Percentiles rank a stretch among this genome's conserved stretches.
Evolutionary conservation across 1,140 invertebrate species (phyloP).

Genomic region (Philaenus spumarius): DNA sequence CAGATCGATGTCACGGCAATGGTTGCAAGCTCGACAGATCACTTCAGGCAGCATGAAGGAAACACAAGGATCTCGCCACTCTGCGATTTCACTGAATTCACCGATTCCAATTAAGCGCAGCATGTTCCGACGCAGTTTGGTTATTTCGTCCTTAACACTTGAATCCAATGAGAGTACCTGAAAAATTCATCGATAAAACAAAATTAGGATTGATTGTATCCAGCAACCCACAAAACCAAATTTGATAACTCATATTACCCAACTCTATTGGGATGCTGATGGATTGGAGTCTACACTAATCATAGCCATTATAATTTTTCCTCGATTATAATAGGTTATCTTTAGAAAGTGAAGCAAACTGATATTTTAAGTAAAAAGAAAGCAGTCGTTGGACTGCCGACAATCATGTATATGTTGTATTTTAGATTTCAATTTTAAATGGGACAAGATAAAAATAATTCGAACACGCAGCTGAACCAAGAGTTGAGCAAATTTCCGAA

Average conservation of each 20-base stretch:
- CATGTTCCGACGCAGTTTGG: constrained; percentile 68
- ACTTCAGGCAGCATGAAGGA: constrained; percentile 85
- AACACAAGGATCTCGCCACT: constrained; percentile 81
- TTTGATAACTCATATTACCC: too few relatives aligned
- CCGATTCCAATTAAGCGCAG: constrained; percentile 78
- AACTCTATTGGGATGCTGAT: too few relatives aligned
- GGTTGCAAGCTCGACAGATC: constrained; percentile 89
- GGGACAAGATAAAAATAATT: too few relatives aligned
- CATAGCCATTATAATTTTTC: background rate
- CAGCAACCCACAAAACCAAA: too few relatives aligned
- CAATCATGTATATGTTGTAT: too few relatives aligned
- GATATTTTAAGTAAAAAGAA: too few relatives aligned
- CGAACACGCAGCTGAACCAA: too few relatives aligned
- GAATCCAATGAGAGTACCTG: constrained; percentile 60
- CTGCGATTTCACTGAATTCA: constrained; percentile 75
- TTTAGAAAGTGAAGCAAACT: too few relatives aligned
- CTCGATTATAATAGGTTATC: background rate
- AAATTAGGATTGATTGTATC: too few relatives aligned
- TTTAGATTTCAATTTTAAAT: too few relatives aligned
- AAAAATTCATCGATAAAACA: background rate
- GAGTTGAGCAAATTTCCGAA: too few relatives aligned
- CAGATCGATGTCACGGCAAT: constrained; percentile 88
- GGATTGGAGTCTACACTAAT: background rate
- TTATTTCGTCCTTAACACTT: constrained; percentile 56
- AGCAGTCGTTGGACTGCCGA: too few relatives aligned